Evolutionary conservation across 2,888 invertebrate species (phyloP).

Genomic region (Amiota minor): DNA sequence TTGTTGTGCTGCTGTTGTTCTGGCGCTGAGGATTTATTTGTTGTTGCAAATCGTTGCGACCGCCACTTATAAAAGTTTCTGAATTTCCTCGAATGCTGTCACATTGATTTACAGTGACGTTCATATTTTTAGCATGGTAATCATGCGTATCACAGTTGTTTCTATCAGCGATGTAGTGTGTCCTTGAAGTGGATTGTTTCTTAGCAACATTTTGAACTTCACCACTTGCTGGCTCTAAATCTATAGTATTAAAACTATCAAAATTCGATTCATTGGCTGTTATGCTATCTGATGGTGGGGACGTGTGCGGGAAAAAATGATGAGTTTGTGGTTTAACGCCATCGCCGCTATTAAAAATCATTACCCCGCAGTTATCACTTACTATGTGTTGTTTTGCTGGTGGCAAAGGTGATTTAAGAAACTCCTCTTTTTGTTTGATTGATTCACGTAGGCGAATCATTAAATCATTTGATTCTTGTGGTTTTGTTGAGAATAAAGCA

Average conservation of each 20-base stretch:
- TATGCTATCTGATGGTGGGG: constrained; percentile 34
- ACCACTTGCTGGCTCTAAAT: constrained; percentile 41
- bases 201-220: constrained; percentile 52
- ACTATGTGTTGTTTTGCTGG: not conserved
- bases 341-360: constrained; percentile 33
- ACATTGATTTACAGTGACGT: constrained; percentile 12
- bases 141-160: constrained; percentile 12
- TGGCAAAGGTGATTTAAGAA: constrained; percentile 80
- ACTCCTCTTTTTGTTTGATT: constrained; percentile 92
- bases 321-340: constrained; percentile 42
- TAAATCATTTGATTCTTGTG: constrained; percentile 66
- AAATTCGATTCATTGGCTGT: constrained; percentile 31
- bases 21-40: constrained; percentile 51
- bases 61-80: not conserved
- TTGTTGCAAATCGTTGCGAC: constrained; percentile 44
- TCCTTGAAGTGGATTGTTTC: constrained; percentile 47
- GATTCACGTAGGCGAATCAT: constrained; percentile 87
- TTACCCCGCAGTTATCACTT: constrained; percentile 24
- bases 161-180: not conserved
- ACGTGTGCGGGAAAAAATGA: constrained; percentile 56
- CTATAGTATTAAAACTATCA: constrained; percentile 28
- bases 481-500: constrained; percentile 34
- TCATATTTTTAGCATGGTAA: constrained; percentile 18
- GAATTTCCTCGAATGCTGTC: not conserved
- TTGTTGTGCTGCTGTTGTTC: constrained; percentile 45